Percentiles rank a stretch among this genome's conserved stretches.
Evolutionary conservation across 2,113 vertebrate genomes (phyloP).

Genomic region (Leptodactylus fuscus): DNA sequence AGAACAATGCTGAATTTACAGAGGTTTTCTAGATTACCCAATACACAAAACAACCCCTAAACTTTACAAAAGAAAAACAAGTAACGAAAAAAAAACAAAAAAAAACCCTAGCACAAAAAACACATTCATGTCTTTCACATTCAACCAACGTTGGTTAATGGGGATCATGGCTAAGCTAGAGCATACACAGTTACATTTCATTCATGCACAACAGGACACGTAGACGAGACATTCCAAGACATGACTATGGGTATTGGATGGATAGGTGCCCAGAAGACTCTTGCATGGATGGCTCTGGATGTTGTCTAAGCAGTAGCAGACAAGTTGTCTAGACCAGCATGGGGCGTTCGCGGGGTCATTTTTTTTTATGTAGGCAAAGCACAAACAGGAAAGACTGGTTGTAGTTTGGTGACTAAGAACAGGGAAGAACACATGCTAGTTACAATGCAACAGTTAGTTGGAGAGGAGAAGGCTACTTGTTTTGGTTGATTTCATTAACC

Average conservation of each 20-base stretch:
- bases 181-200: constrained; percentile 78
- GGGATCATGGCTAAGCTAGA: constrained; percentile 71
- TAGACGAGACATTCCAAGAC: constrained; percentile 77
- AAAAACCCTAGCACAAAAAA: constrained; percentile 68
- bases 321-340: constrained; percentile 18
- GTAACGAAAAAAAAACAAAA: constrained; percentile 65
- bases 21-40: constrained; percentile 54
- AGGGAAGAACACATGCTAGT: constrained; percentile 63
- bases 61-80: constrained; percentile 64
- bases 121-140: constrained; percentile 68
- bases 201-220: constrained; percentile 79
- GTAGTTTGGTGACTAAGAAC: constrained; percentile 24
- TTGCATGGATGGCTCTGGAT: constrained; percentile 61
- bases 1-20: constrained; percentile 60
- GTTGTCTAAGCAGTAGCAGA: constrained; percentile 59
- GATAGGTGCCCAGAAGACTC: constrained; percentile 60
- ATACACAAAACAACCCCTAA: constrained; percentile 45
- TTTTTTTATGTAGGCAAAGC: constrained; percentile 62
- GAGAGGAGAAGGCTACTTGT: constrained; percentile 52
- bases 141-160: constrained; percentile 68
- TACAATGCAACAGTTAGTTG: constrained; percentile 66
- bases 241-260: constrained; percentile 62
- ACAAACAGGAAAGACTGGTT: constrained; percentile 63
- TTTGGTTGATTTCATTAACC: constrained; percentile 39
- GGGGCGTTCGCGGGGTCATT: constrained; percentile 57